Conservation (phyloP, 2,113 vertebrate species). For the Pogonocichla stellata region DNA sequence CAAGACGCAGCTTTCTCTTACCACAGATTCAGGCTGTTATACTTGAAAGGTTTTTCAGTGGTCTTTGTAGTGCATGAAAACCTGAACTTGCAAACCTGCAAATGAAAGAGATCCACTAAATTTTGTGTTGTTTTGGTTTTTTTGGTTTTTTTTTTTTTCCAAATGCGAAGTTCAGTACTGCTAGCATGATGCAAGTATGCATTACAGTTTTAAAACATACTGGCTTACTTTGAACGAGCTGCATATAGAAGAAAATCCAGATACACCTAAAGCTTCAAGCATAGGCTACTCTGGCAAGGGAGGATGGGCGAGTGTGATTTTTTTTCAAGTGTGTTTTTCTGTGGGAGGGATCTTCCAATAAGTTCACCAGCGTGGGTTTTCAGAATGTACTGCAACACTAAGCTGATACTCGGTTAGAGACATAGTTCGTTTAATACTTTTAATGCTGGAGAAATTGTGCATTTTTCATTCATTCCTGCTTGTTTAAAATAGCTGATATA, state of each 20-base stretch:
- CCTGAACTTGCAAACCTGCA: not conserved
- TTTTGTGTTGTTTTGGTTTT: not conserved
- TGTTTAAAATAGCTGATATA: not conserved
- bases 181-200: not conserved
- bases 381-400: not conserved
- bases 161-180: not conserved
- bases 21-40: not conserved
- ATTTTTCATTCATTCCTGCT: not conserved
- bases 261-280: not conserved
- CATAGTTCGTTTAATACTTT: not conserved
- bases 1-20: not conserved
- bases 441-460: not conserved
- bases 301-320: not conserved
- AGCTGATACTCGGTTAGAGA: not conserved
- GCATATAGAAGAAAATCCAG: not conserved
- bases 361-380: not conserved
- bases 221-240: not conserved
- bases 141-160: accelerated
- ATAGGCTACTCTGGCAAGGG: not conserved
- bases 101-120: not conserved
- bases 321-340: not conserved
- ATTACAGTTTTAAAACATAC: not conserved
- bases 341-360: not conserved
- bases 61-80: not conserved
- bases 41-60: not conserved